Percentiles rank a stretch among this genome's conserved stretches.
phyloP scores from a whole-genome alignment of 1,140 invertebrate genomes.

The Camponotus floridanus region DNA sequence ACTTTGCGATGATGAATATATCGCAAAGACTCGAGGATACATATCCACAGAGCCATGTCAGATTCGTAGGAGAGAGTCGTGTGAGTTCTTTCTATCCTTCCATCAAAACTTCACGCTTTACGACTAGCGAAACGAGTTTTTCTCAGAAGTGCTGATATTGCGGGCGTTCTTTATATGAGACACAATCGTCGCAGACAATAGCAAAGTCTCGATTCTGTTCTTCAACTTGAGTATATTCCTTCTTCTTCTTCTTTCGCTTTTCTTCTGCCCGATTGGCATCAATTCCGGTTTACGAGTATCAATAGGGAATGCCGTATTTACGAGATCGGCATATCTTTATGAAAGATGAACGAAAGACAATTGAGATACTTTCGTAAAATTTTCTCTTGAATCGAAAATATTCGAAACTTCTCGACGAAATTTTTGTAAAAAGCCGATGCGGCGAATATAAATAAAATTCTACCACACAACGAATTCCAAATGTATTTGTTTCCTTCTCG shows the following conservation, averaged over 20 bases:
- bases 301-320: neutral
- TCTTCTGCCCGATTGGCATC: neutral
- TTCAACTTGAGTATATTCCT: conserved; percentile 3
- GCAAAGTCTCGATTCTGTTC: conserved; percentile 24
- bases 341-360: conserved; percentile 12
- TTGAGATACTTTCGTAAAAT: neutral
- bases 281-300: conserved; percentile 24
- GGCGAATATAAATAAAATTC: neutral
- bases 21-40: conserved; percentile 37
- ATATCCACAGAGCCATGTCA: conserved; percentile 26
- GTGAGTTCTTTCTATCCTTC: conserved; percentile 34
- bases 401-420: neutral
- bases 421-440: neutral
- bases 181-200: conserved; percentile 56
- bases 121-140: conserved; percentile 57
- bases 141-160: conserved; percentile 52
- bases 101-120: conserved; percentile 62
- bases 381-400: neutral
- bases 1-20: conserved; percentile 50
- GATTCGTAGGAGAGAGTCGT: conserved; percentile 2
- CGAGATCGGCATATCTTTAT: neutral
- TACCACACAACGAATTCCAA: neutral
- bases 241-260: neutral
- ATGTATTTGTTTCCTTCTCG: neutral
- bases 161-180: conserved; percentile 55